Conservation (phyloP, 2,888 invertebrate genomes). For the Cynaeus angustus region DNA sequence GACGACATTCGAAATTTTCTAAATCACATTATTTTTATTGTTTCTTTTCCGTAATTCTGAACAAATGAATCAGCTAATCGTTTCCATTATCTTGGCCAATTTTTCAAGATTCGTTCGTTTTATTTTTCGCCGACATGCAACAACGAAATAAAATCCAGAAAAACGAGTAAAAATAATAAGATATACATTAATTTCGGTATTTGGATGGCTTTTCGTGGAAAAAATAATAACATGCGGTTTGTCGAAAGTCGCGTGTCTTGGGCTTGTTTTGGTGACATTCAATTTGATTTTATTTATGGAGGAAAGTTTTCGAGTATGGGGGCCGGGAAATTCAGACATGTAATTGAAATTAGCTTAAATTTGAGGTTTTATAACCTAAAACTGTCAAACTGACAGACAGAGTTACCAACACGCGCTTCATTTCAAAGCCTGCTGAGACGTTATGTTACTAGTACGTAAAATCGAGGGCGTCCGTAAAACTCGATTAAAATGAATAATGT, state of each 20-base stretch:
- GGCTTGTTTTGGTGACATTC: slow-evolving; percentile 56
- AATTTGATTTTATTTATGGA: slow-evolving; percentile 60
- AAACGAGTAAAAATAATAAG: slow-evolving; percentile 39
- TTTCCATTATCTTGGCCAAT: slow-evolving; percentile 34
- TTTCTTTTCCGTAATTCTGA: slow-evolving; percentile 7
- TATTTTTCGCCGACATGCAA: slow-evolving; percentile 48
- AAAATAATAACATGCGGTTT: slow-evolving; percentile 31
- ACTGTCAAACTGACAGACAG: too few relatives aligned
- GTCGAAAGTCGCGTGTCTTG: slow-evolving; percentile 33
- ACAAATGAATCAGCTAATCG: slow-evolving; percentile 30
- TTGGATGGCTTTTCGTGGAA: slow-evolving; percentile 9
- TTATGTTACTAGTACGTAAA: too few relatives aligned
- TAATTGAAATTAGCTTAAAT: slow-evolving; percentile 29
- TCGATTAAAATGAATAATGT: slow-evolving; percentile 50
- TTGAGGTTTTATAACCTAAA: too few relatives aligned
- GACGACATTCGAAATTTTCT: slow-evolving; percentile 5
- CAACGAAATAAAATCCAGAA: slow-evolving; percentile 43
- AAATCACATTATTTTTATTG: slow-evolving; percentile 6
- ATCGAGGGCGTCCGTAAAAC: slow-evolving; percentile 25
- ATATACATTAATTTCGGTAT: slow-evolving; percentile 39
- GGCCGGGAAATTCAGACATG: slow-evolving; percentile 46
- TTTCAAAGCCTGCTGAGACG: slow-evolving; percentile 22
- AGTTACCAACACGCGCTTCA: neutral
- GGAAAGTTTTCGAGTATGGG: slow-evolving; percentile 55
- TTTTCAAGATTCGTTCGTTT: slow-evolving; percentile 29